phyloP scores from a whole-genome alignment of 2,888 invertebrate species.

The Sycophila texana region DNA sequence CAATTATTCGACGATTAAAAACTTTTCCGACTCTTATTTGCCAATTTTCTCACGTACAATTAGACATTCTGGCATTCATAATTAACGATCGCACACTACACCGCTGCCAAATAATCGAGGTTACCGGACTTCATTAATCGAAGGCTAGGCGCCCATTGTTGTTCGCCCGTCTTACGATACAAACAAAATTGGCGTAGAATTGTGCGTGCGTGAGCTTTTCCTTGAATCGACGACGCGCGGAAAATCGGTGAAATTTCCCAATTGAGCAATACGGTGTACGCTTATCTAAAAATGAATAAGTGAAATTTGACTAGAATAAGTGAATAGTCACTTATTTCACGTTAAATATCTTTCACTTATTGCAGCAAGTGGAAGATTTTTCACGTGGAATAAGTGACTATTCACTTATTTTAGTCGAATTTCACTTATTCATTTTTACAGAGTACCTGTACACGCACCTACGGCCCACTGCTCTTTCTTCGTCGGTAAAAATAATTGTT shows the following conservation, averaged over 20 bases:
- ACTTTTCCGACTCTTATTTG: slow-evolving; percentile 7
- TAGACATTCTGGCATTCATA: slow-evolving; percentile 21
- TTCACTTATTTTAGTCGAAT: no score
- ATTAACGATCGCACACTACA: neutral
- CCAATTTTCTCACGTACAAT: slow-evolving; percentile 33
- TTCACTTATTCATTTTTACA: no score
- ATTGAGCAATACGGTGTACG: slow-evolving; percentile 15
- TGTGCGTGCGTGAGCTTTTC: slow-evolving; percentile 3
- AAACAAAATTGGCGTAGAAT: slow-evolving; percentile 15
- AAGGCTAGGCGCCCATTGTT: slow-evolving; percentile 19
- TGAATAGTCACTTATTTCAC: no score
- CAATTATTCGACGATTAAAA: neutral
- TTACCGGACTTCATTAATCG: neutral
- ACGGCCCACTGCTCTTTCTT: no score
- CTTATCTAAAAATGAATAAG: no score
- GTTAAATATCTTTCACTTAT: no score
- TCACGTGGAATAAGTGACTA: no score
- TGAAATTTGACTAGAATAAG: no score
- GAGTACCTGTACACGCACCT: no score
- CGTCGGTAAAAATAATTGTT: no score
- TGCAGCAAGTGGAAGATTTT: no score
- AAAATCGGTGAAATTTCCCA: slow-evolving; percentile 40
- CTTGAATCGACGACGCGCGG: slow-evolving; percentile 2
- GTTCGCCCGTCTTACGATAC: neutral
- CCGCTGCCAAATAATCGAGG: slow-evolving; percentile 15